A percentile compares a stretch with the other conserved stretches of the same genome.
phyloP scores from a whole-genome alignment of 2,113 vertebrate species.

The Xenopus laevis region DNA sequence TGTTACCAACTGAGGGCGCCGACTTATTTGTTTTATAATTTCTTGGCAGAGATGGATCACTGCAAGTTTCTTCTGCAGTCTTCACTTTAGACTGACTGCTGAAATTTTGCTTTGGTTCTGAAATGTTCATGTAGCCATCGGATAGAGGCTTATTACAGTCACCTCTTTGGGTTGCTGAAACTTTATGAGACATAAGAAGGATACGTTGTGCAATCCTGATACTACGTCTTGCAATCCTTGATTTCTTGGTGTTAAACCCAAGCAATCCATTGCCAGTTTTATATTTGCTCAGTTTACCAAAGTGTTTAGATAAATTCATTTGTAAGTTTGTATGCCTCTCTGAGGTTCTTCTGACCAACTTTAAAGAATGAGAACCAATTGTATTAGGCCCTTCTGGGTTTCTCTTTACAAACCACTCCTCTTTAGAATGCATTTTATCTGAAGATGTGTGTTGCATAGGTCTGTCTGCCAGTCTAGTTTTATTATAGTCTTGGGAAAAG shows the following conservation, averaged over 20 bases:
- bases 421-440: not conserved
- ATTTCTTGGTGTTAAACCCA: not conserved
- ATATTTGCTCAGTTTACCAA: conserved; percentile 48
- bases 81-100: conserved; percentile 77
- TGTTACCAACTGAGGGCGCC: conserved; percentile 61
- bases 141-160: conserved; percentile 60
- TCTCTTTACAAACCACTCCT: conserved; percentile 76
- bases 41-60: conserved; percentile 78
- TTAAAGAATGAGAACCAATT: conserved; percentile 80
- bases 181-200: too few relatives aligned
- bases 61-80: conserved; percentile 84
- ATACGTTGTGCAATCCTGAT: too few relatives aligned
- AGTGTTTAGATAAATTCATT: conserved; percentile 47
- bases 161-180: conserved; percentile 63
- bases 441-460: not conserved
- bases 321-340: conserved; percentile 81
- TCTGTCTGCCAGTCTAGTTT: not conserved
- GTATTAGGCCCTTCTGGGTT: conserved; percentile 91
- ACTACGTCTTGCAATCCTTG: too few relatives aligned
- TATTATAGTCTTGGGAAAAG: not conserved
- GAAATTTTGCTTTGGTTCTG: conserved; percentile 79
- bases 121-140: conserved; percentile 69
- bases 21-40: conserved; percentile 74
- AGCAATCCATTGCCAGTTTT: conserved; percentile 36
- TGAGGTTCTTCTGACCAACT: conserved; percentile 84